These are phyloP conservation scores for Cyprinodon tularosa DNA, from an alignment of 2,113 vertebrate genomes.

Conservation along the genomic window DNA sequence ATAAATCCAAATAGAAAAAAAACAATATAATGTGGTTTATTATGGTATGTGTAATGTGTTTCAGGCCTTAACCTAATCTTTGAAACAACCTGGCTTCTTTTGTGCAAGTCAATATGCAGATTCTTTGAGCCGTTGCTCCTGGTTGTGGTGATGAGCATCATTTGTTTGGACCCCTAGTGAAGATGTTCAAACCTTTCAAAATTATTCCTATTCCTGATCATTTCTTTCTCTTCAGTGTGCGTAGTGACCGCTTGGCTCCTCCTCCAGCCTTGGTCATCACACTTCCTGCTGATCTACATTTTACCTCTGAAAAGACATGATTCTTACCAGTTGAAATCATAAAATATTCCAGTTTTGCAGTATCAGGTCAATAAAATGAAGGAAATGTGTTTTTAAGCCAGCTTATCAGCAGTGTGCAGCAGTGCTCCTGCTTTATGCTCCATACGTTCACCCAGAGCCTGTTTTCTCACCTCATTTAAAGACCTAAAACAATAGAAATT, in stretches of 20 bases:
- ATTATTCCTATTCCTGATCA: not conserved
- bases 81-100: slow-evolving; percentile 23
- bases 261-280: too few relatives aligned
- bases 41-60: slow-evolving; percentile 5
- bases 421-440: not conserved
- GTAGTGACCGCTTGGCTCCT: too few relatives aligned
- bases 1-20: not conserved
- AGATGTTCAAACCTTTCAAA: not conserved
- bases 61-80: slow-evolving; percentile 27
- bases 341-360: too few relatives aligned
- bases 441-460: too few relatives aligned
- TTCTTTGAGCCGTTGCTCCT: slow-evolving; percentile 5
- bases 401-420: too few relatives aligned
- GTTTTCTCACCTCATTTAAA: not conserved
- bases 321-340: too few relatives aligned
- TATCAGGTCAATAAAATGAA: too few relatives aligned
- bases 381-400: too few relatives aligned
- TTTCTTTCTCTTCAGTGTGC: too few relatives aligned
- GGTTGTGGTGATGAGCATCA: not conserved
- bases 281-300: not conserved
- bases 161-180: not conserved
- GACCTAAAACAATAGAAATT: not conserved
- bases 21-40: not conserved
- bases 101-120: slow-evolving; percentile 47
- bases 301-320: not conserved